These are phyloP conservation scores for Callithrix jacchus DNA, from an alignment of 2,113 vertebrate genomes.

Conservation along the genomic window DNA sequence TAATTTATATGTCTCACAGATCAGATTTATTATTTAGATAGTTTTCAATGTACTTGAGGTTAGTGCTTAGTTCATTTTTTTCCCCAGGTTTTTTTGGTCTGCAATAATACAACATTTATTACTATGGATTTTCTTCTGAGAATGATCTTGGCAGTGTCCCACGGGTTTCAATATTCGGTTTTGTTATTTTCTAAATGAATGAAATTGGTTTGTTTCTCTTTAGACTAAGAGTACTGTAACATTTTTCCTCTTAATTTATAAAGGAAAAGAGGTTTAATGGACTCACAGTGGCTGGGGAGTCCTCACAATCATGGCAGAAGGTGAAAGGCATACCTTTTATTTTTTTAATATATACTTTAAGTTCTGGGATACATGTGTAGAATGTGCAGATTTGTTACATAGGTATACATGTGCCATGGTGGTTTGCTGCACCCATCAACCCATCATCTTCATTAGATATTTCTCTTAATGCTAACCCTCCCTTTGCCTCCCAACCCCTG, in stretches of 20 bases:
- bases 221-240: background rate
- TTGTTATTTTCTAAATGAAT: background rate
- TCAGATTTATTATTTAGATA: background rate
- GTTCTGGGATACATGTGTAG: too few relatives aligned
- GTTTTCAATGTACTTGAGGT: background rate
- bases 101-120: background rate
- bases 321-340: too few relatives aligned
- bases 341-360: too few relatives aligned
- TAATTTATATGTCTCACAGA: background rate
- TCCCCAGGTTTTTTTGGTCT: background rate
- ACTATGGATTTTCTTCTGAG: background rate
- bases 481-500: too few relatives aligned
- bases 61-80: background rate
- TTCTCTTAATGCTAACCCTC: too few relatives aligned
- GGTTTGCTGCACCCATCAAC: too few relatives aligned
- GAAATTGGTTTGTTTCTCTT: background rate
- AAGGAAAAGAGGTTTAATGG: too few relatives aligned
- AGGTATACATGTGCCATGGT: too few relatives aligned
- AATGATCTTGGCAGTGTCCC: background rate
- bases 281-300: too few relatives aligned
- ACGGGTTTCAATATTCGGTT: background rate
- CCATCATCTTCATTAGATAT: too few relatives aligned
- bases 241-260: background rate
- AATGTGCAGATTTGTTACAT: too few relatives aligned
- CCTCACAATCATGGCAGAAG: too few relatives aligned